A percentile compares a stretch with the other conserved stretches of the same genome.
Conservation (phyloP, 1,140 invertebrate genomes). For the Drosophila gunungcola region DNA sequence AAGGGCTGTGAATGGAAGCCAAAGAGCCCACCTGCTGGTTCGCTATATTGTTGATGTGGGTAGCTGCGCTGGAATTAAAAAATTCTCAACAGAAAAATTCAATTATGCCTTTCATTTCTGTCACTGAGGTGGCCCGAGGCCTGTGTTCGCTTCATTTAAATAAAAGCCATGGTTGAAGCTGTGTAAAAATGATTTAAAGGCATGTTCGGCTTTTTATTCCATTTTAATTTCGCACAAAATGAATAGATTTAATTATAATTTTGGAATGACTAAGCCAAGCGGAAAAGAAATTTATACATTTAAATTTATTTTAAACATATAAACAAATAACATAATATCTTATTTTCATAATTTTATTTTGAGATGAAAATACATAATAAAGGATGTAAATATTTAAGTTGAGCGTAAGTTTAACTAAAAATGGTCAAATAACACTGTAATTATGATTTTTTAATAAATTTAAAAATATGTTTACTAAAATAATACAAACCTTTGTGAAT, state of each 20-base stretch:
- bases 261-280: too few relatives aligned
- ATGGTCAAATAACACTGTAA: too few relatives aligned
- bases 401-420: too few relatives aligned
- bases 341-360: too few relatives aligned
- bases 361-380: too few relatives aligned
- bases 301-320: too few relatives aligned
- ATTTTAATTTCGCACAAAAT: not conserved
- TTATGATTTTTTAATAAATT: too few relatives aligned
- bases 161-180: slow-evolving; percentile 10
- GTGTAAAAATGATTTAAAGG: not conserved
- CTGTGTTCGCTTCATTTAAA: slow-evolving; percentile 45
- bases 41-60: slow-evolving; percentile 25
- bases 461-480: too few relatives aligned
- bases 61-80: slow-evolving; percentile 51
- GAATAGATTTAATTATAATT: not conserved
- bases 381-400: too few relatives aligned
- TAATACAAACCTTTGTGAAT: too few relatives aligned
- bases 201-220: not conserved
- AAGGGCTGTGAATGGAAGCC: slow-evolving; percentile 1
- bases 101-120: slow-evolving; percentile 58
- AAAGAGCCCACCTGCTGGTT: slow-evolving; percentile 39
- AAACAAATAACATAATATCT: too few relatives aligned
- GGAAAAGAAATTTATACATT: too few relatives aligned
- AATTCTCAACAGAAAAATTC: slow-evolving; percentile 73
- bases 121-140: not conserved